phyloP scores from a whole-genome alignment of 2,888 invertebrate genomes.

The Zhuqinia jingwanae region DNA sequence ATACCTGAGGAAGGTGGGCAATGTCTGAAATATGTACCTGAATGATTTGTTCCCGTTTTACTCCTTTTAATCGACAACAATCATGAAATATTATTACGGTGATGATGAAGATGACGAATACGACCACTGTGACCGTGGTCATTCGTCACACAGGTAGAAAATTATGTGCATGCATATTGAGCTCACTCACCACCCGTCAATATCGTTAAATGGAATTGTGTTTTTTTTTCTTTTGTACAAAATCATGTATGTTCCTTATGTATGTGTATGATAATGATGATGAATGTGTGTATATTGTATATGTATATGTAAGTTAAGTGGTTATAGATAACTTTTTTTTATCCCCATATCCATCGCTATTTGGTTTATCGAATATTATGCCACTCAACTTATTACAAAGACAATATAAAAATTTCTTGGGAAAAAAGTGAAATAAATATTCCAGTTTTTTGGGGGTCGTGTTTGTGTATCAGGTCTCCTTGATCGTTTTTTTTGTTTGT shows the following conservation, averaged over 20 bases:
- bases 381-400: not conserved
- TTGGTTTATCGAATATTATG: not conserved
- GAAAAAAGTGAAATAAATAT: not conserved
- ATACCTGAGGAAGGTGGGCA: slow-evolving; percentile 17
- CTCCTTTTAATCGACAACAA: slow-evolving; percentile 28
- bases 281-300: too few relatives aligned
- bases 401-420: not conserved
- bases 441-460: not conserved
- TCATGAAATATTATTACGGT: too few relatives aligned
- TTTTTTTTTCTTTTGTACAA: slow-evolving; percentile 23
- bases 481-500: not conserved
- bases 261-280: slow-evolving; percentile 37
- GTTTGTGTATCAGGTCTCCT: not conserved
- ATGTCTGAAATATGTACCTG: slow-evolving; percentile 27
- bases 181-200: too few relatives aligned
- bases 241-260: not conserved
- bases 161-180: too few relatives aligned
- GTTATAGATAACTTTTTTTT: slow-evolving; percentile 55
- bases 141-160: too few relatives aligned
- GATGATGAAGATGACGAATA: too few relatives aligned
- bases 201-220: slow-evolving; percentile 23
- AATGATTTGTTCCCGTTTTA: slow-evolving; percentile 43
- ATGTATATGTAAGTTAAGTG: slow-evolving; percentile 35
- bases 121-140: too few relatives aligned
- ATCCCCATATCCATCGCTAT: too few relatives aligned